phyloP scores from a whole-genome alignment of 2,888 invertebrate genomes.

The Rhagophthalmus giganteus region DNA sequence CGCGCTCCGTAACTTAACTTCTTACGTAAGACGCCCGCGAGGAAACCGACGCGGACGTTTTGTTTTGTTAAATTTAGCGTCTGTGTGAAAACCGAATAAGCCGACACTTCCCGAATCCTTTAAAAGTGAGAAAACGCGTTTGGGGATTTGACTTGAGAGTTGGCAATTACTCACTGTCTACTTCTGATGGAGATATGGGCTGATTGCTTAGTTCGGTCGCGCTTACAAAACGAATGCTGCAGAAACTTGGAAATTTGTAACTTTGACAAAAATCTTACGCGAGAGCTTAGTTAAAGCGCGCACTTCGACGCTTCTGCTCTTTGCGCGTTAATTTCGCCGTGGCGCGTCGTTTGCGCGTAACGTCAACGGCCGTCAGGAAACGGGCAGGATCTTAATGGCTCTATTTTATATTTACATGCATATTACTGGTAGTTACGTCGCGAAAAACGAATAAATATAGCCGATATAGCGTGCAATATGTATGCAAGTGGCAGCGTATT shows the following conservation, averaged over 20 bases:
- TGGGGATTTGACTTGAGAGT: conserved; percentile 45
- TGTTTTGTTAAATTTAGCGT: conserved; percentile 30
- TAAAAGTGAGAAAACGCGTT: conserved; percentile 47
- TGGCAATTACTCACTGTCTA: conserved; percentile 50
- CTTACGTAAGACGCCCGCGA: too few relatives aligned
- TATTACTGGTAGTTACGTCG: conserved; percentile 14
- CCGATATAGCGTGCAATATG: conserved; percentile 28
- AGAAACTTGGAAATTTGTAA: conserved; percentile 37
- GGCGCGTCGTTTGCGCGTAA: conserved; percentile 11
- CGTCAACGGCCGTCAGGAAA: too few relatives aligned
- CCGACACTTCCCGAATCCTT: conserved; percentile 39
- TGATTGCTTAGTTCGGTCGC: conserved; percentile 37
- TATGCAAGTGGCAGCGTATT: conserved; percentile 27
- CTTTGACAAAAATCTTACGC: conserved; percentile 32
- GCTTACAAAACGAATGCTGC: conserved; percentile 22
- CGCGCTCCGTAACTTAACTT: too few relatives aligned
- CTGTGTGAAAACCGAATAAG: conserved; percentile 32
- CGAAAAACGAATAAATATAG: conserved; percentile 20
- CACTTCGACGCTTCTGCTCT: not conserved
- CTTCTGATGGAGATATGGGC: conserved; percentile 40
- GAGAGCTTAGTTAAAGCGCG: conserved; percentile 18
- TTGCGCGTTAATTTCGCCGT: conserved; percentile 2
- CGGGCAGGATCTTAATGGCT: conserved; percentile 17
- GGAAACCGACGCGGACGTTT: too few relatives aligned
- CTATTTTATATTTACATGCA: conserved; percentile 24